Percentiles rank a stretch among this genome's conserved stretches.
These are phyloP conservation scores for Mactra quadrangularis DNA, from an alignment of 1,140 invertebrate species.

Conservation along the genomic window DNA sequence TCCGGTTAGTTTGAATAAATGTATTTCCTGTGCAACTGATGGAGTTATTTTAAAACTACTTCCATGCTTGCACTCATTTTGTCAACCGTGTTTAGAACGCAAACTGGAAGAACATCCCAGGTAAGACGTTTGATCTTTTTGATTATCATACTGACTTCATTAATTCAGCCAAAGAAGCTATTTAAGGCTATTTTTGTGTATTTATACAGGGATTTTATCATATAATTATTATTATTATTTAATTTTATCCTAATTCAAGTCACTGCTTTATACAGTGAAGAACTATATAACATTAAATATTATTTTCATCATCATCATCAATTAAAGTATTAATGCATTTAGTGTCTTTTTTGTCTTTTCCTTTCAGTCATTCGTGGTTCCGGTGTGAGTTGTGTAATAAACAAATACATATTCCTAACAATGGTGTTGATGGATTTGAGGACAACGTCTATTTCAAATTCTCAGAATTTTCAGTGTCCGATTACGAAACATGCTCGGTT, in stretches of 20 bases:
- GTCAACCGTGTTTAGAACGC: conserved; percentile 25
- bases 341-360: no score
- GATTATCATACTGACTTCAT: background rate
- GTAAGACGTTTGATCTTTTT: background rate
- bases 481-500: conserved; percentile 19
- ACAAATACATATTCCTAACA: conserved; percentile 21
- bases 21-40: conserved; percentile 13
- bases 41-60: conserved; percentile 36
- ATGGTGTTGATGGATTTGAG: conserved; percentile 32
- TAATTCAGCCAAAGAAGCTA: background rate
- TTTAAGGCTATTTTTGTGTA: background rate
- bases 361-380: conserved; percentile 39
- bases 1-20: conserved; percentile 8
- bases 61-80: conserved; percentile 48
- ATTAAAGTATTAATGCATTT: no score
- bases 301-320: no score
- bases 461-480: conserved; percentile 38
- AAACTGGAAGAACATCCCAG: conserved; percentile 33
- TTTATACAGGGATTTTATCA: background rate
- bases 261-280: no score
- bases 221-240: no score
- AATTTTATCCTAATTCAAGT: no score
- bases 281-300: no score
- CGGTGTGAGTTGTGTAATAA: conserved; percentile 33
- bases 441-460: conserved; percentile 38